Evolutionary conservation across 2,888 invertebrate genomes (phyloP), one percentile per base, ranked within the genome.

Genomic region (Lasioglossum zephyrum): DNA sequence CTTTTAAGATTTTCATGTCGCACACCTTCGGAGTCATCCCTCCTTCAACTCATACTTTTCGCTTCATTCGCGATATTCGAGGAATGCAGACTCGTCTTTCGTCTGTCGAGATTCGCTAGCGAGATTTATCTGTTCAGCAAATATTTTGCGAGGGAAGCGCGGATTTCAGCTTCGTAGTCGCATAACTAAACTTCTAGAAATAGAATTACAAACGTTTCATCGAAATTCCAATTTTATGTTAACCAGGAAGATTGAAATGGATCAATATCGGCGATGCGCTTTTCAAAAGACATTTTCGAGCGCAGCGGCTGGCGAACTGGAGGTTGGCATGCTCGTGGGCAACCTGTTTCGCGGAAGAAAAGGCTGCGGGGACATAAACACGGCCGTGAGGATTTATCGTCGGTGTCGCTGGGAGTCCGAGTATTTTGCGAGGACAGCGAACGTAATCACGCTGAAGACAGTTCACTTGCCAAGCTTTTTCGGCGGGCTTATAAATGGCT

Each of bases 401-500:
- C 70, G 41, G 66, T 9, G 66, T 31, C 66, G 16, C 22, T 36
- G 18, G 22, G 36, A 66, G 39, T n/a, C 16, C 22, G 44, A 57
- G 47, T 44, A 63, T 77, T 75, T 66, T 39, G 22, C 74, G 53
- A n/a, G n/a, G 63, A 31, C 39, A 57, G 57, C 18, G 66, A 39
- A 26, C 49, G 77, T 79, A 79, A 81, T 84, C 79, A 77, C 81
- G 76, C 79, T 73, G 73, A 74, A 79, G 81, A 82, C 74, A 72
- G 76, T 84, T 77, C 63, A 18, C 49, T 77, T 76, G 84, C 73
- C 89, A 88, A 90, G 85, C 86, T 39, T 92, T 85, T 84, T 84
- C 79, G 77, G 87, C 83, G 81, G 73, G 86, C 86, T 92, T 91
- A 93, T 88, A 92, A 92, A 93, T 93, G 91, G 87, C 82, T 75